These are phyloP conservation scores for Porites lobata DNA, from an alignment of 92 coral and sea anemone genomes.

Conservation along the genomic window DNA sequence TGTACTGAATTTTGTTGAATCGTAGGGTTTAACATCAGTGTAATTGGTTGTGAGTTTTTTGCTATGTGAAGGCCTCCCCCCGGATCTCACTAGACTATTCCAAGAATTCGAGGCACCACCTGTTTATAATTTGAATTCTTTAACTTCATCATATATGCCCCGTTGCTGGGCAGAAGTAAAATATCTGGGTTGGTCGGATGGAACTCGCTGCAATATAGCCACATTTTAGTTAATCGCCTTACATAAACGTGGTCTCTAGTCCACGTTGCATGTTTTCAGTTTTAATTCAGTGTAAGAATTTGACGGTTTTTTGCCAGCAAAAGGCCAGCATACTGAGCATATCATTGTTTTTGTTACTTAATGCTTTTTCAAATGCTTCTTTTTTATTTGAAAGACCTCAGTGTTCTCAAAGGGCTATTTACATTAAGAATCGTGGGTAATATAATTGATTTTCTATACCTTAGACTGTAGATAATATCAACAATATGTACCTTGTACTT, in stretches of 20 bases:
- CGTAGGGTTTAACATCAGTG: background rate
- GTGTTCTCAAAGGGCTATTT: no score
- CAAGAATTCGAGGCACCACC: background rate
- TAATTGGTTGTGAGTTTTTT: background rate
- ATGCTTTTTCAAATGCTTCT: background rate
- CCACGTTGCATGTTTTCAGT: background rate
- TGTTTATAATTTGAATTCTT: background rate
- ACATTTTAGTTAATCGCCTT: background rate
- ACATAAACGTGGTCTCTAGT: background rate
- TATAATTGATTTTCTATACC: no score
- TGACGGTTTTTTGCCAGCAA: background rate
- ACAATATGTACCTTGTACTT: no score
- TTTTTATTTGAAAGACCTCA: no score
- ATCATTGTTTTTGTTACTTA: background rate
- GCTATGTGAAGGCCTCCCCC: background rate
- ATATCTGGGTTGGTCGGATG: background rate
- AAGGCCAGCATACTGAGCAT: background rate
- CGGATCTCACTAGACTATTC: background rate
- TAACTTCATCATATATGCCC: background rate
- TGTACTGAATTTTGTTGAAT: no score
- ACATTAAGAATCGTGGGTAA: no score
- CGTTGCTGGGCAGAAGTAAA: conserved; percentile 9
- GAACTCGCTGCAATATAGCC: no score
- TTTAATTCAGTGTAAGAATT: background rate
- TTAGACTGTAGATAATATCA: no score